Conservation (phyloP, 2,797 vertebrate species). For the Sciaenops ocellatus region DNA sequence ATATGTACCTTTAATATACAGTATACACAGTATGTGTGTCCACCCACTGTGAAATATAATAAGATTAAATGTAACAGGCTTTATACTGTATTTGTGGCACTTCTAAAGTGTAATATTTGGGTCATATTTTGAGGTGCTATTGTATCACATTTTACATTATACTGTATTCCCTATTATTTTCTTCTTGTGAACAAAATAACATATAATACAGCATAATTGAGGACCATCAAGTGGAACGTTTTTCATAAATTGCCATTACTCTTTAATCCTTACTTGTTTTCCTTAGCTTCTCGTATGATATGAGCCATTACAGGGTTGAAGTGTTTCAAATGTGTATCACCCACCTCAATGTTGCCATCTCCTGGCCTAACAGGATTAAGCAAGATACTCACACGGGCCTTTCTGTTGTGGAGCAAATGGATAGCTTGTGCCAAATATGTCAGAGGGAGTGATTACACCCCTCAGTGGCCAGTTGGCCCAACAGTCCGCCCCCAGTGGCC, state of each 20-base stretch:
- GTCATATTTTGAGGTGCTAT: background rate
- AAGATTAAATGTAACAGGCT: slow-evolving; percentile 8
- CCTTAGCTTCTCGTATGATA: slow-evolving; percentile 32
- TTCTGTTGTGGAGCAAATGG: slow-evolving; percentile 67
- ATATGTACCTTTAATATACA: slow-evolving; percentile 6
- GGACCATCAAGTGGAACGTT: slow-evolving; percentile 3
- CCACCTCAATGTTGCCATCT: slow-evolving; percentile 86
- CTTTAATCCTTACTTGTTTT: slow-evolving; percentile 44
- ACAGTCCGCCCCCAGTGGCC: slow-evolving; percentile 79
- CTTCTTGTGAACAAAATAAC: slow-evolving; percentile 20
- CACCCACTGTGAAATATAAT: slow-evolving; percentile 1
- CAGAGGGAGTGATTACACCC: slow-evolving; percentile 83
- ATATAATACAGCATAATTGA: background rate
- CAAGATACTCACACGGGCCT: slow-evolving; percentile 54
- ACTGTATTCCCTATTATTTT: slow-evolving; percentile 20
- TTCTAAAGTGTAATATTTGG: background rate
- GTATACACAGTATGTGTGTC: background rate
- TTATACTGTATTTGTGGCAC: background rate
- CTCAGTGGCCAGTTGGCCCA: slow-evolving; percentile 83
- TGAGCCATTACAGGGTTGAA: slow-evolving; percentile 35
- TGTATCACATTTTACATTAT: background rate
- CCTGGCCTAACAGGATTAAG: slow-evolving; percentile 77
- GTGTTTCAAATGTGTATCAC: slow-evolving; percentile 50
- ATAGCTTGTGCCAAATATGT: slow-evolving; percentile 79
- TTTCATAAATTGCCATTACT: slow-evolving; percentile 24